These are phyloP conservation scores for Trichechus manatus DNA, from an alignment of 2,113 vertebrate species.

Conservation along the genomic window DNA sequence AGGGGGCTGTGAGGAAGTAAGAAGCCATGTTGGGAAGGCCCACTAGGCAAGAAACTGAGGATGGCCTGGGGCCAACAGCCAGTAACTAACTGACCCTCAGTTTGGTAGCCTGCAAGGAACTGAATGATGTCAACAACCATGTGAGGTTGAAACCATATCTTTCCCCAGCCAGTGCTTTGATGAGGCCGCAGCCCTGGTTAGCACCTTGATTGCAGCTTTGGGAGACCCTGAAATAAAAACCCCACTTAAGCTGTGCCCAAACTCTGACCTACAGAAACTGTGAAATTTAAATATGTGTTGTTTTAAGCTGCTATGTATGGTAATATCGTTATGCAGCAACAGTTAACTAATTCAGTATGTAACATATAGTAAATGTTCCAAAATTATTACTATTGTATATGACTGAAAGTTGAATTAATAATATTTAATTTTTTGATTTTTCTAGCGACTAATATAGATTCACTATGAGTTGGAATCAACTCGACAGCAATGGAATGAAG, in stretches of 20 bases:
- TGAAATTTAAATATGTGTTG: neutral
- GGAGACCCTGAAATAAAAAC: neutral
- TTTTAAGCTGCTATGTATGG: neutral
- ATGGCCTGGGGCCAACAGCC: neutral
- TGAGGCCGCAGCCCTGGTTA: neutral
- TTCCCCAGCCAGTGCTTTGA: neutral
- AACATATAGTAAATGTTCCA: too few species aligned
- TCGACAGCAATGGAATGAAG: neutral
- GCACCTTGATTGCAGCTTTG: too few species aligned
- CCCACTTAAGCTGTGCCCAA: neutral
- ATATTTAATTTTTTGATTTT: neutral
- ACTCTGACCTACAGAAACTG: neutral
- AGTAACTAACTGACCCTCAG: neutral
- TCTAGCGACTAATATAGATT: too few species aligned
- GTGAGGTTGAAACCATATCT: neutral
- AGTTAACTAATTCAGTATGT: neutral
- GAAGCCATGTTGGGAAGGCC: neutral
- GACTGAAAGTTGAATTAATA: neutral
- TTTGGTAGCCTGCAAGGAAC: too few species aligned
- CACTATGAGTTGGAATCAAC: too few species aligned
- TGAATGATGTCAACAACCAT: neutral
- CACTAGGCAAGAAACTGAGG: neutral
- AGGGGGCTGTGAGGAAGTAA: neutral
- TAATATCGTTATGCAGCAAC: neutral
- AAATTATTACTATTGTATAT: neutral